Percentiles rank a stretch among this genome's conserved stretches.
Conservation (phyloP, 2,888 invertebrate genomes). For the Acholoe squamosa region DNA sequence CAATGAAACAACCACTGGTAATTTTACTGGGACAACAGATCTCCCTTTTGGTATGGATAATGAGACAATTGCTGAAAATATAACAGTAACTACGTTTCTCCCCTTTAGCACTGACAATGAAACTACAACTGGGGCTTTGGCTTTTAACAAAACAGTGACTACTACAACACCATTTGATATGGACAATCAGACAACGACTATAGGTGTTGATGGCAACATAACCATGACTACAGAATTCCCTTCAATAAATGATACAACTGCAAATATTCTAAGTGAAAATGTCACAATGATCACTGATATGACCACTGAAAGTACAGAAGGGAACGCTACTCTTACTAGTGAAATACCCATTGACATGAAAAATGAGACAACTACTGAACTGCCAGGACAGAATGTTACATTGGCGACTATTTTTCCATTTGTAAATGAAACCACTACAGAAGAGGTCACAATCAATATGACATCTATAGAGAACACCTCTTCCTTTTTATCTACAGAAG, state of each 20-base stretch:
- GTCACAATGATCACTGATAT: background rate
- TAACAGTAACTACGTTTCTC: background rate
- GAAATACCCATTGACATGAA: background rate
- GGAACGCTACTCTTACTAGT: background rate
- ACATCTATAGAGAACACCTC: background rate
- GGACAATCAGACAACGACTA: slow-evolving; percentile 23
- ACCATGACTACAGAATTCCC: slow-evolving; percentile 6
- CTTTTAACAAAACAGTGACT: slow-evolving; percentile 8
- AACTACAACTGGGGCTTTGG: background rate
- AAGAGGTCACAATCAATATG: too few species aligned
- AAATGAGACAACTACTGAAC: background rate
- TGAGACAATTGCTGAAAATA: background rate
- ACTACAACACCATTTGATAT: background rate
- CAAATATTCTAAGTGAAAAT: background rate
- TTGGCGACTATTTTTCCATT: background rate
- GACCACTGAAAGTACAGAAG: background rate
- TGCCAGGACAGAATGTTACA: background rate
- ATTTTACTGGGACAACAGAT: background rate
- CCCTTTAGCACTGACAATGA: background rate
- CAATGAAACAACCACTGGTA: background rate
- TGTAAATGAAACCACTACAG: background rate
- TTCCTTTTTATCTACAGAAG: background rate
- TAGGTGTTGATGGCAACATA: background rate
- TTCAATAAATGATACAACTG: background rate
- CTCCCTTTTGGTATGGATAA: background rate